Percentiles rank a stretch among this genome's conserved stretches.
Evolutionary conservation across 2,797 vertebrate species (phyloP).

Genomic region (Trachops cirrhosus): DNA sequence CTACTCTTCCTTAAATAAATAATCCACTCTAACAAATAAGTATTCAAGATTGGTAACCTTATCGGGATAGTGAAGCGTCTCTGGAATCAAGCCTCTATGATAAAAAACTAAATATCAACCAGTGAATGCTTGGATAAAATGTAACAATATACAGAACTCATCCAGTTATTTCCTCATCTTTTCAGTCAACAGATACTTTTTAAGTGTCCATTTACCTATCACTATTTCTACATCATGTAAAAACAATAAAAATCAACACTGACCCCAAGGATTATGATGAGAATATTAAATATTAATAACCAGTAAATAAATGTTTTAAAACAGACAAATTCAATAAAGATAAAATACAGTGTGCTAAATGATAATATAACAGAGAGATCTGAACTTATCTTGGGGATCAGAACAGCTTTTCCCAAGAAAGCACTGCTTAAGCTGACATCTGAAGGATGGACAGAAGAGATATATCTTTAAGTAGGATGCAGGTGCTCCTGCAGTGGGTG

Average conservation of each 20-base stretch:
- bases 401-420: neutral
- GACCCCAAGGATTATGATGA: neutral
- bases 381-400: neutral
- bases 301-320: neutral
- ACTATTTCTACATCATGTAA: neutral
- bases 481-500: fast-evolving
- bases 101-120: neutral
- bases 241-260: neutral
- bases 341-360: neutral
- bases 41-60: neutral
- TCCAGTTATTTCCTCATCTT: neutral
- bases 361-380: neutral
- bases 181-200: neutral
- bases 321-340: neutral
- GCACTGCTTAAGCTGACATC: neutral
- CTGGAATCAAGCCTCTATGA: neutral
- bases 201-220: neutral
- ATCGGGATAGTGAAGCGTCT: neutral
- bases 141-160: neutral
- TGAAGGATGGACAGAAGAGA: neutral
- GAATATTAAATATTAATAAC: neutral
- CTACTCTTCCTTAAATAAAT: neutral
- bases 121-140: neutral
- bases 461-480: neutral
- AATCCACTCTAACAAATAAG: neutral